Conservation (phyloP, 1,140 invertebrate species). For the Eupeodes corollae region DNA sequence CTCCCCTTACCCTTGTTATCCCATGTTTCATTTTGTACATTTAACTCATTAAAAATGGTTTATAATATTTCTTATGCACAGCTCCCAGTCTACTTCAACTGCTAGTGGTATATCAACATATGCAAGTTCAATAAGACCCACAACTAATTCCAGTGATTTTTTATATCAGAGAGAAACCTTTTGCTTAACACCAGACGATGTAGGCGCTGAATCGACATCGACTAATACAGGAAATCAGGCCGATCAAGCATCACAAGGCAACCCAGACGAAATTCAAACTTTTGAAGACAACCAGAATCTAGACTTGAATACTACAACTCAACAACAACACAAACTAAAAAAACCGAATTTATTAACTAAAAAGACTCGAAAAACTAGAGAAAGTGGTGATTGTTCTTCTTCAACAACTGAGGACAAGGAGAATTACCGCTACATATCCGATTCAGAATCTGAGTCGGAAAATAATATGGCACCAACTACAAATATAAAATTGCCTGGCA, state of each 20-base stretch:
- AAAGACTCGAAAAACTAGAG: too few species aligned
- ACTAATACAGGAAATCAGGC: background rate
- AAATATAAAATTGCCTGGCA: slow-evolving; percentile 48
- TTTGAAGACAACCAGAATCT: too few species aligned
- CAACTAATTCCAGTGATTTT: slow-evolving; percentile 37
- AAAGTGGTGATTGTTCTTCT: slow-evolving; percentile 6
- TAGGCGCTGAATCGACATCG: slow-evolving; percentile 9
- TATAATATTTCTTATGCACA: slow-evolving; percentile 17
- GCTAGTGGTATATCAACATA: slow-evolving; percentile 36
- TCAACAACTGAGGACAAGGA: slow-evolving; percentile 34
- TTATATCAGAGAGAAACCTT: slow-evolving; percentile 36
- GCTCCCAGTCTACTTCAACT: slow-evolving; percentile 38
- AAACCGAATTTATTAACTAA: too few species aligned
- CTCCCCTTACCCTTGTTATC: too few species aligned
- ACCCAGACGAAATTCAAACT: too few species aligned
- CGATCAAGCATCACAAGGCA: background rate
- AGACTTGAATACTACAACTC: too few species aligned
- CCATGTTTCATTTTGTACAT: too few species aligned
- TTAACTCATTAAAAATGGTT: background rate
- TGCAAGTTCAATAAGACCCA: slow-evolving; percentile 34
- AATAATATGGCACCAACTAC: slow-evolving; percentile 31
- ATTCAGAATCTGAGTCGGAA: background rate
- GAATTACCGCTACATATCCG: slow-evolving; percentile 17
- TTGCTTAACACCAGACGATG: slow-evolving; percentile 29
- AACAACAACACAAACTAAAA: too few species aligned